Evolutionary conservation across 2,113 vertebrate genomes (phyloP).

Genomic region (Solea senegalensis): DNA sequence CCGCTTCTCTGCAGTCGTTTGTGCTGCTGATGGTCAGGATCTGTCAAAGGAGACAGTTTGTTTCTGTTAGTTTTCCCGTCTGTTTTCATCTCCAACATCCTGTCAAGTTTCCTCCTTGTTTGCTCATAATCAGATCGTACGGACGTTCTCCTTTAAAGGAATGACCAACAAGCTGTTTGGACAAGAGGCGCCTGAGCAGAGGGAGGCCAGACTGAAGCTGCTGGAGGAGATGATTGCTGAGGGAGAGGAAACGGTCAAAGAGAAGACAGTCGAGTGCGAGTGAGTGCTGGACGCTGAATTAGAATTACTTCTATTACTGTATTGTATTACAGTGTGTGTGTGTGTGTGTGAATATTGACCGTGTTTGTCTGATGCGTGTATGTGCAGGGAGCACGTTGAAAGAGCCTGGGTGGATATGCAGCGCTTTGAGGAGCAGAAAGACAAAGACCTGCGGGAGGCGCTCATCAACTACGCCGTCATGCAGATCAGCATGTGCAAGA

Average conservation of each 20-base stretch:
- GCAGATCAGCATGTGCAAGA: constrained; percentile 96
- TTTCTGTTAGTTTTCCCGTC: too few relatives aligned
- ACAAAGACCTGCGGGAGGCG: constrained; percentile 89
- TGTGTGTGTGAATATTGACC: background rate
- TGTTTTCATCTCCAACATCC: too few relatives aligned
- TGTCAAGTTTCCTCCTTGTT: too few relatives aligned
- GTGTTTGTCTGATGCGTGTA: background rate
- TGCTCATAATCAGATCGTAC: constrained; percentile 83
- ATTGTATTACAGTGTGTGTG: background rate
- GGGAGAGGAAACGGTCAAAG: constrained; percentile 88
- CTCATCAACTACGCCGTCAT: constrained; percentile 91
- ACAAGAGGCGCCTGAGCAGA: constrained; percentile 93
- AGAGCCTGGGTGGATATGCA: constrained; percentile 90
- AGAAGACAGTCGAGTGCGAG: constrained; percentile 90
- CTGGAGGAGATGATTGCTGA: constrained; percentile 93
- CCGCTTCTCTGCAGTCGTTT: too few relatives aligned
- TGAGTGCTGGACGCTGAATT: constrained; percentile 67
- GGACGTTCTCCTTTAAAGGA: constrained; percentile 94
- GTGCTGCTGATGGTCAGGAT: too few relatives aligned
- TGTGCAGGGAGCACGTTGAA: constrained; percentile 87
- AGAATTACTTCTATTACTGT: too few relatives aligned
- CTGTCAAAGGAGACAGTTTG: too few relatives aligned
- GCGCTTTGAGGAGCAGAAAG: constrained; percentile 92
- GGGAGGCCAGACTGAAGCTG: constrained; percentile 89
- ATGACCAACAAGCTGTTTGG: constrained; percentile 97